phyloP scores from a whole-genome alignment of 2,888 invertebrate genomes.

The Athripsodes cinereus region DNA sequence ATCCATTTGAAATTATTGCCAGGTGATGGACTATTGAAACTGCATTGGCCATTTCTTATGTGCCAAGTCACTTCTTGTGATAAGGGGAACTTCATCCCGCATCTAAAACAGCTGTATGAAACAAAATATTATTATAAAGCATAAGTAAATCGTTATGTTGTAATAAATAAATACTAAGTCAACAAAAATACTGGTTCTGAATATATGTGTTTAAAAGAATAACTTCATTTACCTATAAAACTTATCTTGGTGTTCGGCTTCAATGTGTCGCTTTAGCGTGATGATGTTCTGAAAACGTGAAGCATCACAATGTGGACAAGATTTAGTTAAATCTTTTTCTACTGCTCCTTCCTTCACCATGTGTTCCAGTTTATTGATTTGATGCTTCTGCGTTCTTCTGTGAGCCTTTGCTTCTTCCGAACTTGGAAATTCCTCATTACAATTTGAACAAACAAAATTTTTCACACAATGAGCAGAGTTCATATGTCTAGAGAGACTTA shows the following conservation, averaged over 20 bases:
- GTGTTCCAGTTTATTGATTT: conserved; percentile 49
- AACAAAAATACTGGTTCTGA: too few species aligned
- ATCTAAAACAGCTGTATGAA: conserved; percentile 60
- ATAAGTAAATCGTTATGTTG: too few species aligned
- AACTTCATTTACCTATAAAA: conserved; percentile 60
- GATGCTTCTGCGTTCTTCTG: conserved; percentile 59
- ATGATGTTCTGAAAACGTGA: conserved; percentile 47
- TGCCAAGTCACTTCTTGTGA: conserved; percentile 72
- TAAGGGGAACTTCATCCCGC: conserved; percentile 62
- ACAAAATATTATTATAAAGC: too few species aligned
- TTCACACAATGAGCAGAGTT: conserved; percentile 54
- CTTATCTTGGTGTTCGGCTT: conserved; percentile 53
- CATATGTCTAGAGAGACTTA: conserved; percentile 63
- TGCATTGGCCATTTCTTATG: conserved; percentile 55
- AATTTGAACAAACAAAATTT: conserved; percentile 63
- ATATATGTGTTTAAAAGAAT: too few species aligned
- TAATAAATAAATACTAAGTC: too few species aligned
- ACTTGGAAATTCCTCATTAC: conserved; percentile 56
- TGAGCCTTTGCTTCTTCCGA: conserved; percentile 59
- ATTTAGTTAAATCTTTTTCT: conserved; percentile 41
- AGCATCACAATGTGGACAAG: conserved; percentile 56
- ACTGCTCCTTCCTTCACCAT: conserved; percentile 38
- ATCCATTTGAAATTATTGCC: conserved; percentile 38
- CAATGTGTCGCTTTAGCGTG: conserved; percentile 58
- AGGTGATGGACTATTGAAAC: conserved; percentile 32